These are phyloP conservation scores for Galaxea fascicularis DNA, from an alignment of 92 coral and sea anemone species.

Conservation along the genomic window DNA sequence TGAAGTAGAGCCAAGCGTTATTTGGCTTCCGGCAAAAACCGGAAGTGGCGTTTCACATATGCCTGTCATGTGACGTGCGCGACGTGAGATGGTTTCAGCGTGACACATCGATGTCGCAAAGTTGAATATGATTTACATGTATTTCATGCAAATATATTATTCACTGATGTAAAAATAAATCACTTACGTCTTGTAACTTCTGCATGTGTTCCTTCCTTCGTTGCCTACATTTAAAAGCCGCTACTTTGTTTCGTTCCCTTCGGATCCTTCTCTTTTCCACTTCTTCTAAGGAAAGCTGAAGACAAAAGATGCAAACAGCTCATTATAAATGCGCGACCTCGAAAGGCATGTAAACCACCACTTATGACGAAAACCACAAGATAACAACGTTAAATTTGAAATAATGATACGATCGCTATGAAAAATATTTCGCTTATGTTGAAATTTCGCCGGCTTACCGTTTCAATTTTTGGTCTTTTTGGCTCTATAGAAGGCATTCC, in stretches of 20 bases:
- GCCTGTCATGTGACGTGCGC: background rate
- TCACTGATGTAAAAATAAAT: background rate
- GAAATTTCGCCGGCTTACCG: slow-evolving; percentile 56
- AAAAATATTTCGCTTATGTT: too few species aligned
- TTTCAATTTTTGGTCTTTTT: slow-evolving; percentile 79
- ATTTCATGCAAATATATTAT: background rate
- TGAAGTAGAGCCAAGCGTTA: background rate
- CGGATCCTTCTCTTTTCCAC: slow-evolving; percentile 88
- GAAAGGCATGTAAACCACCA: background rate
- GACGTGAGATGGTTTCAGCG: background rate
- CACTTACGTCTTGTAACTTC: slow-evolving; percentile 82
- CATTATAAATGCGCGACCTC: slow-evolving; percentile 18
- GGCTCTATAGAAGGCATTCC: slow-evolving; percentile 89
- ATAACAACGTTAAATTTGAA: background rate
- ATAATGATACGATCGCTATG: background rate
- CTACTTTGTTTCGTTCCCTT: slow-evolving; percentile 94
- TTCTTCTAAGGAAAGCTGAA: slow-evolving; percentile 89
- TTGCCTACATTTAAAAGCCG: slow-evolving; percentile 97
- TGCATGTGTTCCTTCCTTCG: slow-evolving; percentile 94
- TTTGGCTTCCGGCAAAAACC: background rate
- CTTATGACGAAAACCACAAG: slow-evolving; percentile 32
- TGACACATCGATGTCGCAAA: background rate
- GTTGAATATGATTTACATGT: background rate
- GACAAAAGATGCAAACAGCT: background rate
- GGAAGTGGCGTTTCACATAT: slow-evolving; percentile 10